phyloP scores from a whole-genome alignment of 2,113 vertebrate genomes.

The Forbesichthys agassizii region DNA sequence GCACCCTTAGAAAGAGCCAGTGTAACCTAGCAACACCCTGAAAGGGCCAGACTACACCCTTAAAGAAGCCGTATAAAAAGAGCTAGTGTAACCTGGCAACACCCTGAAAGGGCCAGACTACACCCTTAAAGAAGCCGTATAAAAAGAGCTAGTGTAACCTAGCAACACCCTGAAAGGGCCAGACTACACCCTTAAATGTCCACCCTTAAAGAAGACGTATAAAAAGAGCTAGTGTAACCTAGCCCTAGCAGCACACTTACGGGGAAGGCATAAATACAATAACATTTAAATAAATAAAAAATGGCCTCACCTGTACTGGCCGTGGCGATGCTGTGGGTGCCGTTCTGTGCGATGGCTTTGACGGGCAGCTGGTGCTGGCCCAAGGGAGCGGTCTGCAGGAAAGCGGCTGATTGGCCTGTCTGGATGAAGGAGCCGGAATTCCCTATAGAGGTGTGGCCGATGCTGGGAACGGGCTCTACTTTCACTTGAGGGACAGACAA shows the following conservation, averaged over 20 bases:
- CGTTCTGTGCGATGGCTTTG: constrained; percentile 92
- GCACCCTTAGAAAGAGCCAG: too few species aligned
- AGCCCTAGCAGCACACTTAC: too few species aligned
- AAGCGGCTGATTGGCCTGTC: constrained; percentile 76
- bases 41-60: too few species aligned
- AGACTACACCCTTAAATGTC: too few species aligned
- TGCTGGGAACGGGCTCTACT: constrained; percentile 88
- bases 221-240: neutral
- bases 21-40: too few species aligned
- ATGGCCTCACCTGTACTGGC: constrained; percentile 78
- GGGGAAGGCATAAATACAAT: too few species aligned
- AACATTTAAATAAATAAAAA: too few species aligned
- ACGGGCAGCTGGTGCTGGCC: constrained; percentile 98
- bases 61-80: neutral
- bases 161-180: too few species aligned
- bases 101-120: too few species aligned
- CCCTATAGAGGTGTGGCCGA: constrained; percentile 81
- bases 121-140: too few species aligned
- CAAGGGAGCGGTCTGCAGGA: constrained; percentile 89
- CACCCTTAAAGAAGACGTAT: too few species aligned
- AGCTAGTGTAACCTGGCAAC: neutral
- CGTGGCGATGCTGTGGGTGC: constrained; percentile 87
- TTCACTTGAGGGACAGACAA: constrained; percentile 80
- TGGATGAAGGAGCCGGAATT: constrained; percentile 87
- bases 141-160: too few species aligned